Base-by-base conservation (phyloP, 2,888 invertebrate genomes). In the Hyposoter didymator region DNA sequence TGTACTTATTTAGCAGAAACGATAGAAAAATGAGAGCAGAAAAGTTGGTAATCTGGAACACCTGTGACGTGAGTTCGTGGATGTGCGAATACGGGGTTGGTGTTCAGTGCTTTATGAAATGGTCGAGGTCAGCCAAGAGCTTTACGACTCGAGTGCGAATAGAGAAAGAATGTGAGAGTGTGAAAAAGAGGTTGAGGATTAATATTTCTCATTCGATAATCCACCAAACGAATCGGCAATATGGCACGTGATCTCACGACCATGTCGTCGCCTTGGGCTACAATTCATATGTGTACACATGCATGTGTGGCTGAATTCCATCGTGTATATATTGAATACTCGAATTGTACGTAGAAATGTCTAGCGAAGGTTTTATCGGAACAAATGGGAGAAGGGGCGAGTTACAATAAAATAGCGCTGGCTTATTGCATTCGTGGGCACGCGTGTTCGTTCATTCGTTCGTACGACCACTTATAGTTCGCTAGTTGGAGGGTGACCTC, bases 341-440 rank as follows among this genome's bases (percentile, higher is more conserved):
- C 55, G 64, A 45, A 45, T 73, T 70, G 64, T 55, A 81, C 84
- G 62, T 74, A 66, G 55, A 85, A 86, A 82, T 80, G 62, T 45
- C 69, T 59, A 59, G 55, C 52, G 14, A 82, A 72, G 86, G 86
- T 90, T 92, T 90, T 90, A 91, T 91, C 90, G 90, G 91, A 90
- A 59, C 35, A 22, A 47, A 2, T 5, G 3, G 45, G 22, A 28
- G 47, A 84, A 78, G 84, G 87, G 12, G 52, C 67, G 69, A 84
- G 79, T 82, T 87, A 88, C 89, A 87, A 90, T 91, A 90, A 92
- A 91, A 85, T 87, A 88, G 82, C 64, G 79, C 90, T 82, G 87
- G 82, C 87, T 89, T 89, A 91, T 90, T 91, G 90, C 88, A 83
- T 86, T 87, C 82, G 84, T 85, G 86, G 85, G 87, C 87, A 87